A percentile compares a stretch with the other conserved stretches of the same genome.
These are phyloP conservation scores for Penaeus indicus DNA, from an alignment of 1,140 invertebrate genomes.

Conservation along the genomic window DNA sequence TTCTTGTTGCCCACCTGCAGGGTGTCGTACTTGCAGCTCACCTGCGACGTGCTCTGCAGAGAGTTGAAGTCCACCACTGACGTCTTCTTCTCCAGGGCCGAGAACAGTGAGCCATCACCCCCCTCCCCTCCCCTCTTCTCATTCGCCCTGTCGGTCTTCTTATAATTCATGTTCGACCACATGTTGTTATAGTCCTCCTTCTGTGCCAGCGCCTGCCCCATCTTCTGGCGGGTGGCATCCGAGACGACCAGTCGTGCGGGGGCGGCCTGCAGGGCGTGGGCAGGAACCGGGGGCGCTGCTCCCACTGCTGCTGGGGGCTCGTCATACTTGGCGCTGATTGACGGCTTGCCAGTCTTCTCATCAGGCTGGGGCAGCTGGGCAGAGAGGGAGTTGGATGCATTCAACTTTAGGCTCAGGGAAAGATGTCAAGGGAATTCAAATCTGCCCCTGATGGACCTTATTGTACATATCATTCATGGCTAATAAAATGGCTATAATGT, in stretches of 20 bases:
- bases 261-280: not conserved
- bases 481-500: too few species aligned
- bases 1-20: conserved; percentile 40
- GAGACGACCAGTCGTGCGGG: conserved; percentile 10
- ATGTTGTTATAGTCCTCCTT: not conserved
- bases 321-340: not conserved
- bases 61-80: conserved; percentile 24
- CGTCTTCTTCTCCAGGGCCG: conserved; percentile 25
- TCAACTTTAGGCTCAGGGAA: too few species aligned
- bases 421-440: too few species aligned
- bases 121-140: not conserved
- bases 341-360: conserved; percentile 18
- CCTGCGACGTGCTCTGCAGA: not conserved
- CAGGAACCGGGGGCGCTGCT: not conserved
- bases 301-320: not conserved
- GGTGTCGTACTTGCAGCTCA: conserved; percentile 28
- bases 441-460: too few species aligned
- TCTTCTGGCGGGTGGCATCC: not conserved
- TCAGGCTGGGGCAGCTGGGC: conserved; percentile 44
- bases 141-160: not conserved
- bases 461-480: too few species aligned
- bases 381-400: not conserved
- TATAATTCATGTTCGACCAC: conserved; percentile 31
- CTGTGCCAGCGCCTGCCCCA: not conserved
- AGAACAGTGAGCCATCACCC: conserved; percentile 24